phyloP scores from a whole-genome alignment of 2,113 vertebrate genomes.

The Bungarus multicinctus region DNA sequence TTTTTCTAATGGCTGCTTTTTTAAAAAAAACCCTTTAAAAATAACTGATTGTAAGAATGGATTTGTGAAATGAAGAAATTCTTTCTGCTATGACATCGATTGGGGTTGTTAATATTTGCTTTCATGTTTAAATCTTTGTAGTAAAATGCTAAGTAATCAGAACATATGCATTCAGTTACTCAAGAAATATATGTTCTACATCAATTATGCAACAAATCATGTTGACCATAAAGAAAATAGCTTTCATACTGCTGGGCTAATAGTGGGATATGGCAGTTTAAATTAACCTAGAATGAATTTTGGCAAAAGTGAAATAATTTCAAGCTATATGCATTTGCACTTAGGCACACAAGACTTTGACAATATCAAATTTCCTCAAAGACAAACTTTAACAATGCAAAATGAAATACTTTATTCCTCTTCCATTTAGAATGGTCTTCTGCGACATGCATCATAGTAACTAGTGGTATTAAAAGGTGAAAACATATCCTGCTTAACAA shows the following conservation, averaged over 20 bases:
- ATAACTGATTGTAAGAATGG: conserved; percentile 1
- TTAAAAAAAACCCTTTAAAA: not conserved
- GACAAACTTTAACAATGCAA: not conserved
- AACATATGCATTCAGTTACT: conserved; percentile 3
- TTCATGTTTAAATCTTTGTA: not conserved
- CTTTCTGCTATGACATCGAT: conserved; percentile 23
- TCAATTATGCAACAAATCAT: conserved; percentile 31
- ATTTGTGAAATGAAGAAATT: conserved; percentile 26
- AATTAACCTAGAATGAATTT: conserved; percentile 4
- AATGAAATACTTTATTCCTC: not conserved
- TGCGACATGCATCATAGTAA: conserved; percentile 88
- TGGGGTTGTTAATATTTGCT: conserved; percentile 4
- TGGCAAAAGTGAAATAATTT: conserved; percentile 35
- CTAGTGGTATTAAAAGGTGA: conserved; percentile 79
- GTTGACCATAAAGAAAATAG: conserved; percentile 20
- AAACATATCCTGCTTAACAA: conserved; percentile 91
- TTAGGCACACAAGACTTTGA: conserved; percentile 16
- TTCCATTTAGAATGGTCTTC: conserved; percentile 61
- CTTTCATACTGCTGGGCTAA: not conserved
- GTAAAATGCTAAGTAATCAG: conserved; percentile 32
- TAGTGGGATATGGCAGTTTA: not conserved
- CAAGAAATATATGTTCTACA: conserved; percentile 23
- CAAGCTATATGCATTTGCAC: conserved; percentile 36
- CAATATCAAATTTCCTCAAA: not conserved
- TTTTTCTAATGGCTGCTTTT: not conserved